Base-by-base conservation (phyloP, 2,797 vertebrate species). In the Danio aesculapii region DNA sequence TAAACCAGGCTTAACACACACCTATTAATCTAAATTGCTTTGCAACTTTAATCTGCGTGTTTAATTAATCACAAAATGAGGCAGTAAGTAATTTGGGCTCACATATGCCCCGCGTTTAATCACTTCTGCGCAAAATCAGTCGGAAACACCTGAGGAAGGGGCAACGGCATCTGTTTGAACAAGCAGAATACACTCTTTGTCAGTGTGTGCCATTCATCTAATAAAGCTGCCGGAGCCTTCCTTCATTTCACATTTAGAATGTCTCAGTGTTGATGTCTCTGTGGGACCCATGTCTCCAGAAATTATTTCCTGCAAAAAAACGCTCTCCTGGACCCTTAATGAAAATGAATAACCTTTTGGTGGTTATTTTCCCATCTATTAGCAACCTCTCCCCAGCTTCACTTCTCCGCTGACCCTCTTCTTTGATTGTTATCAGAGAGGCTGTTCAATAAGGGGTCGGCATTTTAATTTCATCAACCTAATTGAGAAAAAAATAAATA, bases 11-110 rank as follows among this genome's bases (percentile, higher is more conserved):
- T 53, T 13, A 53, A 95, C 92, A 94, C 94, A 92, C 94, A 96
- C 94, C 14, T 62, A 94, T 93, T 95, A 95, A 95, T 95, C 93
- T 93, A 93, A 94, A 95, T 96, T 96, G 94, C 94, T 94, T 95
- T 96, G 93, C 95, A 96, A 96, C 95, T 96, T 96, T 95, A 96
- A 97, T 96, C 95, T 95, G 92, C 94, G 96, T 94, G 93, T 95
- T 96, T 96, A 96, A 97, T 97, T 96, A 96, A 97, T 96, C 94
- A 95, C 95, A 94, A 96, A 97, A 97, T 95, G 95, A 95, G 94
- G 94, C 94, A 91, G 95, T 94, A 95, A 96, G 95, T 96, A 94
- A 97, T 97, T 97, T 94, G 94, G 93, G 91, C 93, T 95, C 93
- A 92, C 95, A 95, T 94, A 94, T 92, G 93, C 93, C 95, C 93